Base-by-base conservation (phyloP, 2,888 invertebrate genomes). In the Pelosia muscerda region DNA sequence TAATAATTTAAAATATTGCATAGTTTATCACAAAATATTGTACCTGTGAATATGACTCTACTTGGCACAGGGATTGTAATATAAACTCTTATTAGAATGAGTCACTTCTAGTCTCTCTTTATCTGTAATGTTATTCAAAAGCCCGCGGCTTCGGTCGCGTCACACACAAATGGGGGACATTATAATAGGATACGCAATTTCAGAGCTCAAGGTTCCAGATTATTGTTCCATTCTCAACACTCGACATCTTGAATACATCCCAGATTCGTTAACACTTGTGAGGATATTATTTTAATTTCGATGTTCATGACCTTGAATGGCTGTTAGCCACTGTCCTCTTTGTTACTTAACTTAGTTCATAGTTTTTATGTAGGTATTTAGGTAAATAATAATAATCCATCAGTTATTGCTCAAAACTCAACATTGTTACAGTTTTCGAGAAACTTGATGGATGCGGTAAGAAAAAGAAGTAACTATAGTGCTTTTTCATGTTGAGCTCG, bases 171-270 rank as follows among this genome's bases (percentile, higher is more conserved):
- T 83, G 78, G 79, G 78, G 77, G 76, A 78, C 79, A 77, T 79
- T 75, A 83, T 84, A 84, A 86, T 79, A 83, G 82, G 81, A 84
- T 84, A 82, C 76, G 81, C 83, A 82, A 85, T 82, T 84, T 82
- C 72, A 81, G 72, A 76, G 75, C 84, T 81, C 86, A 88, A 88
- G 84, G 84, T 81, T 82, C 68, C 73, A 71, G 70, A 80, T 84
- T 79, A 86, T 87, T 87, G 87, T 86, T 81, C 81, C 81, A 81
- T 84, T 85, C 76, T 80, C 71, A 77, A 81, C 75, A 74, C 72
- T 78, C 74, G 76, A 78, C 80, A 73, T 82, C 80, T 79, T 74
- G 78, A 83, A 83, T 67, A 67, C 57, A 38, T 67, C 34, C 53
- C 57, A 53, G 9, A 67, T 53, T 10, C 15, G 34, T 54, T 34